phyloP scores from a whole-genome alignment of 2,113 vertebrate genomes.

The Pelusios castaneus region DNA sequence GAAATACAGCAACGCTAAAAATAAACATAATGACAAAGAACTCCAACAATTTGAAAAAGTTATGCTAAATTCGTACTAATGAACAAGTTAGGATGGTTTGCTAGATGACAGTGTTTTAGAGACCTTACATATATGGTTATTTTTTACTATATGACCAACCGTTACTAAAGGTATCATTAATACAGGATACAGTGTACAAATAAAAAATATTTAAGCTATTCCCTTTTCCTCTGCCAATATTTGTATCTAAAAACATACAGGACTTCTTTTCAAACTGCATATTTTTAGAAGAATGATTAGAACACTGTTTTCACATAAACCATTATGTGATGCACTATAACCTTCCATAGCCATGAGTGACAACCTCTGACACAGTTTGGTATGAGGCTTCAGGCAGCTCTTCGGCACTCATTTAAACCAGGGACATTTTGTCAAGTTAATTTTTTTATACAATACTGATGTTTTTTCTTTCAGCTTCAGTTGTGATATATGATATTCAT shows the following conservation, averaged over 20 bases:
- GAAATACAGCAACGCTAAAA: not conserved
- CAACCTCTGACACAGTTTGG: not conserved
- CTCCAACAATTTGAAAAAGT: not conserved
- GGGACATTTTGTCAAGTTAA: not conserved
- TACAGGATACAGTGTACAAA: not conserved
- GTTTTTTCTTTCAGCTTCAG: not conserved
- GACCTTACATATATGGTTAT: not conserved
- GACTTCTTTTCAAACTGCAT: not conserved
- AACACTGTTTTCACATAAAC: not conserved
- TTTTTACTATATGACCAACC: not conserved
- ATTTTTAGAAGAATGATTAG: not conserved
- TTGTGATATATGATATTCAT: not conserved
- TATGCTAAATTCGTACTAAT: not conserved
- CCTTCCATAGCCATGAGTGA: not conserved
- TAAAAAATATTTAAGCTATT: not conserved
- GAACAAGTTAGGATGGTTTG: not conserved
- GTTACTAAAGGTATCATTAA: not conserved
- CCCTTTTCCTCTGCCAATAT: too few relatives aligned
- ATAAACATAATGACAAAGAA: not conserved
- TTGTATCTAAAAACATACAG: too few relatives aligned
- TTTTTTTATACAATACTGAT: not conserved
- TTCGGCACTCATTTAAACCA: not conserved
- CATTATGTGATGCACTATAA: not conserved
- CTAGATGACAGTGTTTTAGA: not conserved
- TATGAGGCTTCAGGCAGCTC: not conserved